These are phyloP conservation scores for Morelia viridis DNA, from an alignment of 2,797 vertebrate genomes.

Conservation along the genomic window DNA sequence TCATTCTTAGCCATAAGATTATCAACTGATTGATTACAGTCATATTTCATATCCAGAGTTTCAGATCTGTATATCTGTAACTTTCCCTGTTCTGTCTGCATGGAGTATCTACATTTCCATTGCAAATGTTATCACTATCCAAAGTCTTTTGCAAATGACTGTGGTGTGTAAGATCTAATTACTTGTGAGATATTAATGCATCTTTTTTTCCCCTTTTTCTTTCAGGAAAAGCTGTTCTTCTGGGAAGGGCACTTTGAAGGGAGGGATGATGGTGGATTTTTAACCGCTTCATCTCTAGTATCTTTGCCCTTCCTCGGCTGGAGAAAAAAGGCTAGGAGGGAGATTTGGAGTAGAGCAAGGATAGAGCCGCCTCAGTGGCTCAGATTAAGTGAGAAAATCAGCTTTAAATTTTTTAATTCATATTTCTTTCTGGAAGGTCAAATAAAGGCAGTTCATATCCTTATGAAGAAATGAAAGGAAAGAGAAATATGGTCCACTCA, in stretches of 20 bases:
- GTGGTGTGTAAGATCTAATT: not conserved
- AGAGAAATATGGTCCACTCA: not conserved
- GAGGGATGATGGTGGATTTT: not conserved
- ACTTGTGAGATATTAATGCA: not conserved
- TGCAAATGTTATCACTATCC: not conserved
- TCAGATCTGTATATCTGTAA: not conserved
- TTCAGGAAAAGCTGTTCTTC: not conserved
- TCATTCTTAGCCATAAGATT: not conserved
- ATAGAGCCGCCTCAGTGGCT: not conserved
- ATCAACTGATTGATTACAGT: not conserved
- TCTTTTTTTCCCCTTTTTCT: not conserved
- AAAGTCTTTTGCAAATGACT: not conserved
- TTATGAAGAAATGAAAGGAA: not conserved
- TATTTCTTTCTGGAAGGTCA: not conserved
- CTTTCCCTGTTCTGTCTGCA: not conserved
- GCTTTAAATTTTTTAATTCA: not conserved
- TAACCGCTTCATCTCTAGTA: not conserved
- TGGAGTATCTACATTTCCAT: not conserved
- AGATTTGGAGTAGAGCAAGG: not conserved
- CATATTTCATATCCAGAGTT: not conserved
- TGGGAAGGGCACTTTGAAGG: not conserved
- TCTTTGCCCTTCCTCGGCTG: not conserved
- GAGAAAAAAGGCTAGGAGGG: not conserved
- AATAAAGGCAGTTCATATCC: not conserved
- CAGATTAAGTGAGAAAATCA: not conserved